A percentile compares a stretch with the other conserved stretches of the same genome.
These are phyloP conservation scores for Oncorhynchus kisutch DNA, from an alignment of 2,113 vertebrate species.

Conservation along the genomic window DNA sequence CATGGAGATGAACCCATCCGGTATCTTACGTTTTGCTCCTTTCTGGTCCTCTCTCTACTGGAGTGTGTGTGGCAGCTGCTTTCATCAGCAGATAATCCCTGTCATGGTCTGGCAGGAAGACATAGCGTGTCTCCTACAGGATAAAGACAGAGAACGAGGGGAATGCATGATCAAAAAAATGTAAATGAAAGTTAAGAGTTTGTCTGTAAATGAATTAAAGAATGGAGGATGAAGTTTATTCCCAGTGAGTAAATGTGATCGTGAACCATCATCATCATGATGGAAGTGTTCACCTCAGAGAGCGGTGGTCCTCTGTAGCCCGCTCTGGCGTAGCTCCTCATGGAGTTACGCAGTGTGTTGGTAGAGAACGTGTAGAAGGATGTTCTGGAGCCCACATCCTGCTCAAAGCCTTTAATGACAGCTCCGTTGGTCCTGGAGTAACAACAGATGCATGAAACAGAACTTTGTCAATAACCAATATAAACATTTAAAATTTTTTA, in stretches of 20 bases:
- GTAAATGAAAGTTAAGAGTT: no score
- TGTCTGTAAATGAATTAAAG: not conserved
- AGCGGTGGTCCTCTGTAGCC: conserved; percentile 66
- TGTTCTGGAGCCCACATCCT: conserved; percentile 76
- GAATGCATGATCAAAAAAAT: not conserved
- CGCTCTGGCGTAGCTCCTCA: conserved; percentile 44
- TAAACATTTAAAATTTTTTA: no score
- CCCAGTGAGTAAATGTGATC: not conserved
- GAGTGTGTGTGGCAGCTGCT: conserved; percentile 61
- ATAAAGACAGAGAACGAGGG: not conserved
- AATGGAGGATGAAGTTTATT: not conserved
- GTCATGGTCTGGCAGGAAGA: conserved; percentile 79
- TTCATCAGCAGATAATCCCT: conserved; percentile 76
- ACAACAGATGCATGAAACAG: not conserved
- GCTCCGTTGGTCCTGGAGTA: conserved; percentile 77
- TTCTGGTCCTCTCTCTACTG: conserved; percentile 61
- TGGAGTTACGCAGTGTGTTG: conserved; percentile 79
- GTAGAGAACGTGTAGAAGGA: conserved; percentile 82
- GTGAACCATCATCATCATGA: not conserved
- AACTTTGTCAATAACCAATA: no score
- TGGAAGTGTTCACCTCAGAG: conserved; percentile 46
- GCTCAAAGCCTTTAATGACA: conserved; percentile 70
- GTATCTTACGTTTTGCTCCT: conserved; percentile 50
- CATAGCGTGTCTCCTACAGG: conserved; percentile 73
- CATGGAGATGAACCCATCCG: not conserved